These are phyloP conservation scores for Pristionchus pacificus DNA, from an alignment of 1,140 invertebrate species.

Conservation along the genomic window DNA sequence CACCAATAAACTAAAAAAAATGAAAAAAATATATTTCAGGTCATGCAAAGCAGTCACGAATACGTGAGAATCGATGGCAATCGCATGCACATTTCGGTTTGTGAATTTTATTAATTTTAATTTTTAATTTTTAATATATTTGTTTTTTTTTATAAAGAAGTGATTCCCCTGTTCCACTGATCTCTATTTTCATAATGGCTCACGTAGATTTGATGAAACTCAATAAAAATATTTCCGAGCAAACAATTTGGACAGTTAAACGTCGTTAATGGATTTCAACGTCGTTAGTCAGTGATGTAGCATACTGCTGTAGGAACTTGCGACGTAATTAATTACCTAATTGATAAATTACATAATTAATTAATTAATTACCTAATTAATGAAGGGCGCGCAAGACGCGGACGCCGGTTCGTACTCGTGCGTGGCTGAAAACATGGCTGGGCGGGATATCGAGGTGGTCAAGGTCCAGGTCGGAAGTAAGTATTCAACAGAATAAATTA, in stretches of 20 bases:
- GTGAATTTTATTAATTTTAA: background rate
- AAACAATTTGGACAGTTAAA: no score
- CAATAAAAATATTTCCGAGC: no score
- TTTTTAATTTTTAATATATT: no score
- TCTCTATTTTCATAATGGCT: no score
- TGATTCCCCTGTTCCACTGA: no score
- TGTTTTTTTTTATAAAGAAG: no score
- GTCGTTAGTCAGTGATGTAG: no score
- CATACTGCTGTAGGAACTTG: no score
- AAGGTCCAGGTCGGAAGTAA: slow-evolving; percentile 61
- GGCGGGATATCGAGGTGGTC: slow-evolving; percentile 53
- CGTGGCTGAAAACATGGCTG: slow-evolving; percentile 61
- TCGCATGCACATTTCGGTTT: slow-evolving; percentile 18
- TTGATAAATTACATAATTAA: no score
- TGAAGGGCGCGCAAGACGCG: slow-evolving; percentile 46
- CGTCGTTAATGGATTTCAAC: no score
- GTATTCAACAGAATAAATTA: slow-evolving; percentile 38
- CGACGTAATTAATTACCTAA: no score
- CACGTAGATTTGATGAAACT: no score
- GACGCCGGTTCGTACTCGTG: slow-evolving; percentile 60
- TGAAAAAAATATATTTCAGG: slow-evolving; percentile 18
- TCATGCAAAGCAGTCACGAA: slow-evolving; percentile 19
- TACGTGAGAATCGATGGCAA: slow-evolving; percentile 22
- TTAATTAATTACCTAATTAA: background rate
- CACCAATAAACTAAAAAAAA: slow-evolving; percentile 31